A percentile compares a stretch with the other conserved stretches of the same genome.
phyloP scores from a whole-genome alignment of 1,140 invertebrate genomes.

The Plutomurus gul region DNA sequence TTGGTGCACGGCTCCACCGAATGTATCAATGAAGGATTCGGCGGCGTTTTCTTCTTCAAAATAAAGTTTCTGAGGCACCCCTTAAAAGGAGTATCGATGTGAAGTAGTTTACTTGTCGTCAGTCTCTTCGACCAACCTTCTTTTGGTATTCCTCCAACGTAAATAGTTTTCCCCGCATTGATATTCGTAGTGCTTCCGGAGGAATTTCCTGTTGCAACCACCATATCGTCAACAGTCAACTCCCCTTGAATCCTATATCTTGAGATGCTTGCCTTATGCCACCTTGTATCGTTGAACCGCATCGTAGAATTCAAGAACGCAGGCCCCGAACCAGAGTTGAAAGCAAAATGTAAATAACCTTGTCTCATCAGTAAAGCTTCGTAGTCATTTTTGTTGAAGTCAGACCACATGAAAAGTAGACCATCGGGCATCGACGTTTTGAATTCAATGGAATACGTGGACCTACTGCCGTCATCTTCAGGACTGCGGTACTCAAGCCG shows the following conservation, averaged over 20 bases:
- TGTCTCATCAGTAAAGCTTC: constrained; percentile 74
- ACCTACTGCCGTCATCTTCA: constrained; percentile 55
- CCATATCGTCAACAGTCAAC: constrained; percentile 70
- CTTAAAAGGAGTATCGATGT: constrained; percentile 70
- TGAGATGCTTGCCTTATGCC: constrained; percentile 77
- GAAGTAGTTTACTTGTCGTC: constrained; percentile 58
- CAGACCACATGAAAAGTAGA: constrained; percentile 76
- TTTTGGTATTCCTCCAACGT: constrained; percentile 66
- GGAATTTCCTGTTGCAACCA: constrained; percentile 63
- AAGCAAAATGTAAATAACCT: constrained; percentile 69
- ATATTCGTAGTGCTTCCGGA: constrained; percentile 64
- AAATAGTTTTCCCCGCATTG: constrained; percentile 72
- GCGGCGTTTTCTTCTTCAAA: constrained; percentile 70
- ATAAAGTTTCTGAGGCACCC: constrained; percentile 85
- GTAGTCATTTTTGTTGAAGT: constrained; percentile 71
- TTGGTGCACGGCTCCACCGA: constrained; percentile 79
- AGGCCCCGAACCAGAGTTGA: constrained; percentile 73
- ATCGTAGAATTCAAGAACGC: constrained; percentile 62
- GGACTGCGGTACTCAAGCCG: constrained; percentile 41
- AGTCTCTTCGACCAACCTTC: constrained; percentile 46
- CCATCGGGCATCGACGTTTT: constrained; percentile 78
- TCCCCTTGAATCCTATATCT: constrained; percentile 62
- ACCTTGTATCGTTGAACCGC: constrained; percentile 78
- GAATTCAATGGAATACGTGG: constrained; percentile 79
- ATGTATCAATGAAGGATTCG: constrained; percentile 62